Percentiles rank a stretch among this genome's conserved stretches.
These are phyloP conservation scores for Sibirionetta formosa DNA, from an alignment of 2,797 vertebrate genomes.

Conservation along the genomic window DNA sequence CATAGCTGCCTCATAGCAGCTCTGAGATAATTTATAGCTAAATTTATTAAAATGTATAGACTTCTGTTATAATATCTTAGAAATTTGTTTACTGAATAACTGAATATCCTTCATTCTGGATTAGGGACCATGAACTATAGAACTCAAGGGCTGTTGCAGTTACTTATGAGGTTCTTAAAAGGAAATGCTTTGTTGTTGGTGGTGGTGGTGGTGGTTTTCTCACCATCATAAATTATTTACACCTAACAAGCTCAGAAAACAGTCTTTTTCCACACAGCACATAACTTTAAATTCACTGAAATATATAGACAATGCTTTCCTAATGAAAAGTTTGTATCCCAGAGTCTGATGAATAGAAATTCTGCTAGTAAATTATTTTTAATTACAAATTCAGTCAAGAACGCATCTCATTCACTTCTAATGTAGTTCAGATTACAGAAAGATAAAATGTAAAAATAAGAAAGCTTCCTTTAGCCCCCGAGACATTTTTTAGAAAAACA, in stretches of 20 bases:
- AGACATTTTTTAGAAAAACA: slow-evolving; percentile 2
- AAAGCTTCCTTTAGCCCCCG: neutral
- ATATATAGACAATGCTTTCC: neutral
- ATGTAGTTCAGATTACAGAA: slow-evolving; percentile 33
- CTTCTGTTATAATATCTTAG: slow-evolving; percentile 52
- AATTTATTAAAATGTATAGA: slow-evolving; percentile 8
- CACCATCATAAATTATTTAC: slow-evolving; percentile 64
- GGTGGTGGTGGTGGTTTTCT: too few relatives aligned
- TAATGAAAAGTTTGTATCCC: slow-evolving; percentile 20
- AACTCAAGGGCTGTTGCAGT: neutral
- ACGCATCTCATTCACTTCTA: slow-evolving; percentile 15
- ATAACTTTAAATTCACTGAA: slow-evolving; percentile 54
- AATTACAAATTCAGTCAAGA: slow-evolving; percentile 45
- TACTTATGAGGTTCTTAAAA: slow-evolving; percentile 59
- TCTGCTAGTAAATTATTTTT: slow-evolving; percentile 40
- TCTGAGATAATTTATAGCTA: slow-evolving; percentile 6
- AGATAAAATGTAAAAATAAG: neutral
- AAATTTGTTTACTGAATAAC: slow-evolving; percentile 65
- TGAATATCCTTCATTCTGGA: slow-evolving; percentile 59
- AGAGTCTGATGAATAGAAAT: slow-evolving; percentile 37
- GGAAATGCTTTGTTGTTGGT: neutral
- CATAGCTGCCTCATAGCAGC: neutral
- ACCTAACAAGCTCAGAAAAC: slow-evolving; percentile 30
- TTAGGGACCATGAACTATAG: slow-evolving; percentile 24
- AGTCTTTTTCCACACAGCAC: slow-evolving; percentile 6